Percentiles rank a stretch among this genome's conserved stretches.
Evolutionary conservation across 2,888 invertebrate species (phyloP).

Genomic region (Lithosia quadra): DNA sequence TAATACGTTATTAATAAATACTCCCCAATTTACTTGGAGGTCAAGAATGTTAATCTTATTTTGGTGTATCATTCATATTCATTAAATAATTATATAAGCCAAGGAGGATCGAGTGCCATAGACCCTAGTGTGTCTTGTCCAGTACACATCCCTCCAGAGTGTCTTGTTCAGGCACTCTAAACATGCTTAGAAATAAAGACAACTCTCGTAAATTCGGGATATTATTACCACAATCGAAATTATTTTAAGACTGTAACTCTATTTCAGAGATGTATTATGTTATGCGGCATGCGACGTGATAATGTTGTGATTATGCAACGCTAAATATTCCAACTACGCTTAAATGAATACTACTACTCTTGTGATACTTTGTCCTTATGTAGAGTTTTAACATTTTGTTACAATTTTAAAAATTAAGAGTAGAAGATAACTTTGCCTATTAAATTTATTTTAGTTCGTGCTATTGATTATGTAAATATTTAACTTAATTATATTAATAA

Average conservation of each 20-base stretch:
- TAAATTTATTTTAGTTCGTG: constrained; percentile 24
- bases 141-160: not conserved
- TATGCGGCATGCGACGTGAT: constrained; percentile 47
- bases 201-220: not conserved
- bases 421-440: constrained; percentile 25
- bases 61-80: not conserved
- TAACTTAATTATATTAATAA: constrained; percentile 9
- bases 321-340: constrained; percentile 34
- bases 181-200: not conserved
- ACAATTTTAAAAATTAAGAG: constrained; percentile 9
- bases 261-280: constrained; percentile 23
- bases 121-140: not conserved
- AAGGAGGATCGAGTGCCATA: not conserved
- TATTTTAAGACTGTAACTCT: constrained; percentile 13
- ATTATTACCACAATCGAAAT: no score
- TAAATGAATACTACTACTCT: constrained; percentile 24
- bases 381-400: constrained; percentile 28
- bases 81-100: not conserved
- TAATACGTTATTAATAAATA: not conserved
- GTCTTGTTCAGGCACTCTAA: no score
- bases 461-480: constrained; percentile 22
- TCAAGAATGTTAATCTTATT: not conserved
- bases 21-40: not conserved
- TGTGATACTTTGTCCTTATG: constrained; percentile 16
- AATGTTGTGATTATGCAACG: constrained; percentile 41